Evolutionary conservation across 2,888 invertebrate genomes (phyloP).

Genomic region (Drosophila cognata): DNA sequence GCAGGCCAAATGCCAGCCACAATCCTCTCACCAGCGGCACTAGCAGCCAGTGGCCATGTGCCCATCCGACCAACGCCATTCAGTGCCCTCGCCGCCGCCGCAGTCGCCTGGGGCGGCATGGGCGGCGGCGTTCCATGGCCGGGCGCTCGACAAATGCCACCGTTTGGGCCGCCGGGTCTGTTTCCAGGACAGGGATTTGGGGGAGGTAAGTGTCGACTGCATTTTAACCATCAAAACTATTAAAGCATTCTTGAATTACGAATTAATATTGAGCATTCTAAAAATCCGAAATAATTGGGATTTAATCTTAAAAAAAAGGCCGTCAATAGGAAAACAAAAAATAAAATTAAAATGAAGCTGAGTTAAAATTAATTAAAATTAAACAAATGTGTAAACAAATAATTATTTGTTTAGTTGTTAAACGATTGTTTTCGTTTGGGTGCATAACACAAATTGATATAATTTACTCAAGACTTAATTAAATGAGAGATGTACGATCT

Average conservation of each 20-base stretch:
- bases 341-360: background rate
- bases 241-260: background rate
- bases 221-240: background rate
- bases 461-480: background rate
- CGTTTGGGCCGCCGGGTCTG: slow-evolving; percentile 87
- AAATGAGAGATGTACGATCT: background rate
- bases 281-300: background rate
- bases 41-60: slow-evolving; percentile 86
- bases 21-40: slow-evolving; percentile 82
- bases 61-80: slow-evolving; percentile 92
- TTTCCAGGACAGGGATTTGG: slow-evolving; percentile 89
- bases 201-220: slow-evolving; percentile 85
- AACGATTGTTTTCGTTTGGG: background rate
- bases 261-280: background rate
- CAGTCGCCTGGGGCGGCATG: slow-evolving; percentile 88
- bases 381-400: background rate
- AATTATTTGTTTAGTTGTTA: background rate
- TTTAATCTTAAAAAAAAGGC: background rate
- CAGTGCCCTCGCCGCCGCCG: slow-evolving; percentile 90
- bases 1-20: slow-evolving; percentile 74
- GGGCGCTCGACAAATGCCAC: slow-evolving; percentile 87
- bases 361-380: background rate
- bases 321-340: background rate
- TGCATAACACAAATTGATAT: background rate
- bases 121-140: slow-evolving; percentile 87